Evolutionary conservation across 2,888 invertebrate species (phyloP), one percentile per base, ranked within the genome.

Genomic region (Busseola fusca): DNA sequence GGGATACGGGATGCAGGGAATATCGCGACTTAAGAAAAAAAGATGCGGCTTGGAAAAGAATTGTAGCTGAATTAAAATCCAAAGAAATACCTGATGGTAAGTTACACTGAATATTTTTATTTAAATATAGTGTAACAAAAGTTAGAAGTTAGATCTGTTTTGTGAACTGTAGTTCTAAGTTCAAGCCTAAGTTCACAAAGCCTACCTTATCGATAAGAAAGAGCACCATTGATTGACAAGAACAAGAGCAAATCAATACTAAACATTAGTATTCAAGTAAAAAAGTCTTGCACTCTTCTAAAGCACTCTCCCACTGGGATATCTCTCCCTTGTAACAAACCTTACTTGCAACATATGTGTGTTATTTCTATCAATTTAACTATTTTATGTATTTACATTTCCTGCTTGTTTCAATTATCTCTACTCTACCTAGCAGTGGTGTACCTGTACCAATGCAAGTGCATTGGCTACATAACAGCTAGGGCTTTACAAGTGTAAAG

Each of bases 21-120:
- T 85, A 85, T 42, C 76, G 85, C 16, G 85, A 85, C 25, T 78
- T 84, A 76, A 79, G 80, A 30, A 84, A 77, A 42, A 85, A 84
- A 67, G 83, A 85, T 25, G 30, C 70, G 9, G 86, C 86, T 40
- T 85, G 86, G 85, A 83, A 78, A 73, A 69, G 81, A 72, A 81
- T 86, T 37, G 78, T 85, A 0, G 60, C 78, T n/a, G 83, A 86
- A 74, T 70, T 86, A 48, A 84, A 85, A 72, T 76, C 64, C 37
- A 76, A 76, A 71, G 76, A 84, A 10, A 83, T 85, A 69, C 80
- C 83, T 25, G 83, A 85, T 27, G 30, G 85, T 85, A 72, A 80
- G 86, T 72, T 54, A 25, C 25, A 25, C 3, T 37, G 9, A 6
- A 34, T 40, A 18, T 14, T 56, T 59, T 40, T 3, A 27, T 30